These are phyloP conservation scores for Cloeon dipterum DNA, from an alignment of 2,888 invertebrate genomes.

Conservation along the genomic window DNA sequence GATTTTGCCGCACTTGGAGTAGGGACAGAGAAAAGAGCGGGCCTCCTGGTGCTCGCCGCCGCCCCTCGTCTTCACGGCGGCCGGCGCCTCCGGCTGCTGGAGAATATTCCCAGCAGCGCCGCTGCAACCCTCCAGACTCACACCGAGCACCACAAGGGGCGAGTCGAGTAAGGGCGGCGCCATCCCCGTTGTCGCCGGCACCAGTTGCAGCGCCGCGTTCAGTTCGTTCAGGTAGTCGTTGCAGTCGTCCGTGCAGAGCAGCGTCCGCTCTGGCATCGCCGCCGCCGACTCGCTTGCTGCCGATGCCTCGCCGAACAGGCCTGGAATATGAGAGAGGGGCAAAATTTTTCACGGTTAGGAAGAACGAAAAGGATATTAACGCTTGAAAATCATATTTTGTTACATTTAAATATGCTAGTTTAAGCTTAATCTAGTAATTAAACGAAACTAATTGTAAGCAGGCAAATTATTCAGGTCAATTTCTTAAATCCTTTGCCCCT, in stretches of 20 bases:
- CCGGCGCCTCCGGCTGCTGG: neutral
- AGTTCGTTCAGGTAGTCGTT: constrained; percentile 24
- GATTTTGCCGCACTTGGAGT: constrained; percentile 47
- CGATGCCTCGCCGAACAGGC: too few species aligned
- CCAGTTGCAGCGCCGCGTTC: constrained; percentile 16
- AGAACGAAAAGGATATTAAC: too few species aligned
- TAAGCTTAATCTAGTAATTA: too few species aligned
- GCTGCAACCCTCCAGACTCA: constrained; percentile 18
- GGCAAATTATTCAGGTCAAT: too few species aligned
- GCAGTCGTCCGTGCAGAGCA: constrained; percentile 29
- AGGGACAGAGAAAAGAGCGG: constrained; percentile 20
- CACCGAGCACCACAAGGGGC: constrained; percentile 18
- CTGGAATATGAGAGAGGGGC: too few species aligned
- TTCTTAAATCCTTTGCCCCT: too few species aligned
- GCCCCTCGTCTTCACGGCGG: neutral
- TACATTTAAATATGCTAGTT: too few species aligned
- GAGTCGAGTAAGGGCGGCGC: neutral
- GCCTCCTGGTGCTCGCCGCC: neutral
- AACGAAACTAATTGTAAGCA: too few species aligned
- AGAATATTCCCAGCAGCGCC: constrained; percentile 6
- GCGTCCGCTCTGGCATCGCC: constrained; percentile 26
- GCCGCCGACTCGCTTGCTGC: neutral
- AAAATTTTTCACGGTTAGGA: too few species aligned
- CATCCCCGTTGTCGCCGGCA: constrained; percentile 10
- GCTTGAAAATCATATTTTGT: too few species aligned